Evolutionary conservation across 2,113 vertebrate genomes (phyloP), one percentile per base, ranked within the genome.

Genomic region (Kryptolebias marmoratus): DNA sequence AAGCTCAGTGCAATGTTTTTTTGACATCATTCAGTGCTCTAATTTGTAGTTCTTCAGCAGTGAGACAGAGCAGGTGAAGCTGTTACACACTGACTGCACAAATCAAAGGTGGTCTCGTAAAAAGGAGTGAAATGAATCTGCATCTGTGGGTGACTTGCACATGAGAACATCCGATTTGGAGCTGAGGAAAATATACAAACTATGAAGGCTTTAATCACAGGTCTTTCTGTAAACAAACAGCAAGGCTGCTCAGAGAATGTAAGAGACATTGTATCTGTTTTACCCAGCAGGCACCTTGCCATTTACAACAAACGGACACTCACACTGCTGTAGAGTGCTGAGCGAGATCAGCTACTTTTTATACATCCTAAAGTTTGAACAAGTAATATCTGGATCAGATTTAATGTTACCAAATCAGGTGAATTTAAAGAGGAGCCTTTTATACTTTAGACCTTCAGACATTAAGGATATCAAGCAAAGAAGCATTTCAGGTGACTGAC

Each of bases 101-200:
- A 87, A 92, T 91, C 89, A 87, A 87, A 92, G 91, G 92, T 91
- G 88, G 92, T 92, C 92, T 87, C 2, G 71, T 80, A 69, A 75
- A 75, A 77, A 69, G 81, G 89, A 79, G 67, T 88, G 86, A 91
- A 93, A 92, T 90, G 77, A 90, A 93, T 90, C 85, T 88, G 81
- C 84, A 74, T 80, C 60, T 30, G 58, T 80, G 70, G 89, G 91
- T 75, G 80, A 91, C 87, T 90, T 58, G 68, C 74, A 81, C 82
- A 90, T 78, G 87, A 91, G 89, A 88, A 92, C 88, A 93, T 93
- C 90, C 89, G 88, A 90, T 82, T 89, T 88, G 81, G 75, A 72
- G 60, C 87, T 75, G 80, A 78, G 79, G 78, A 93, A 94, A 93
- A 94, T 94, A 94, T 91, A 94, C 93, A 94, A 83, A 72, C 56